Evolutionary conservation across 2,113 vertebrate species (phyloP).

Genomic region (Okapia johnstoni): DNA sequence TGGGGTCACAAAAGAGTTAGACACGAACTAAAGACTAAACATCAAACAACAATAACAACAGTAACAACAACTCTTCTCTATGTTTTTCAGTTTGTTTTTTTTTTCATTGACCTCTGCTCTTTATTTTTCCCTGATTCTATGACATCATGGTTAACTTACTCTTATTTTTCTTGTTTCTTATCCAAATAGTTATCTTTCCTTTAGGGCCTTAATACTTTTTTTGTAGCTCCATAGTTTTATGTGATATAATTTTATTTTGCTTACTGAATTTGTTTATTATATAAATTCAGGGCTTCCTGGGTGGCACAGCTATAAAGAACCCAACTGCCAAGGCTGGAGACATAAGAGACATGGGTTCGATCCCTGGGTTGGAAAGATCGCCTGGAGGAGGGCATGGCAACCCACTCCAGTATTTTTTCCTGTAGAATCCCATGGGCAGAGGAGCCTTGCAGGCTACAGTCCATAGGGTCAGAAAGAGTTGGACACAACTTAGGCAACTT

Average conservation of each 20-base stretch:
- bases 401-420: neutral
- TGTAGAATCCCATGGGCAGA: neutral
- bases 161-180: neutral
- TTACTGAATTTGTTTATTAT: neutral
- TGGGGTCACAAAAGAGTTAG: neutral
- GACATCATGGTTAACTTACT: neutral
- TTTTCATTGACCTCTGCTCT: neutral
- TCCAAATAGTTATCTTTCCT: neutral
- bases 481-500: neutral
- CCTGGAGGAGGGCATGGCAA: neutral
- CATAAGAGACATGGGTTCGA: fast-evolving
- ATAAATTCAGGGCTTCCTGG: neutral
- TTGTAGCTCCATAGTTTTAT: neutral
- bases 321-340: neutral
- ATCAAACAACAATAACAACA: neutral
- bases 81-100: neutral
- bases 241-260: neutral
- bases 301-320: neutral
- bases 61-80: neutral
- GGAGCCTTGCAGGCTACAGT: neutral
- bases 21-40: neutral
- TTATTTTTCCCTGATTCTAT: neutral
- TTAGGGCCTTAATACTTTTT: neutral
- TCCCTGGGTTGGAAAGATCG: neutral
- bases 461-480: neutral